A percentile compares a stretch with the other conserved stretches of the same genome.
These are phyloP conservation scores for Hydrozoanthus gracilis DNA, from an alignment of 92 coral and sea anemone species.

Conservation along the genomic window DNA sequence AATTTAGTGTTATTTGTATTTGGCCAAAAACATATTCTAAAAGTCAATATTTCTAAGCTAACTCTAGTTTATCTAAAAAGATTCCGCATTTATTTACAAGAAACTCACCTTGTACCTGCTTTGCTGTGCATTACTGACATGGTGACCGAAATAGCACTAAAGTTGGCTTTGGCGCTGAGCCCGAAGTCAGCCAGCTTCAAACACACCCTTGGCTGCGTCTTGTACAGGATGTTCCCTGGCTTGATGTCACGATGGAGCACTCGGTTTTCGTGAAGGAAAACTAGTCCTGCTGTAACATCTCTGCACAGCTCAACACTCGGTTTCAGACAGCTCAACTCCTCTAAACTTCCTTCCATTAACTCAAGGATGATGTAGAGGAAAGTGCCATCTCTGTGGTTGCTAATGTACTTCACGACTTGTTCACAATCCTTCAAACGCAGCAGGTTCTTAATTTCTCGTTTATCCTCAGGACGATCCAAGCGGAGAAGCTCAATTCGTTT, in stretches of 20 bases:
- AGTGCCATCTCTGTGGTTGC: neutral
- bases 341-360: neutral
- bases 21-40: too few relatives aligned
- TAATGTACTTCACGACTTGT: conserved; percentile 3
- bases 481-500: conserved; percentile 7
- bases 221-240: conserved; percentile 22
- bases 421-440: conserved; percentile 9
- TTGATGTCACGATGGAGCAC: conserved; percentile 41
- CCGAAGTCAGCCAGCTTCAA: conserved; percentile 37
- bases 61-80: too few relatives aligned
- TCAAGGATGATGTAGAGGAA: neutral
- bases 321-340: neutral
- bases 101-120: conserved; percentile 16
- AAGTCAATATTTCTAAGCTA: too few relatives aligned
- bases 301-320: neutral
- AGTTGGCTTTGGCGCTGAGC: neutral
- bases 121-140: neutral
- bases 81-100: too few relatives aligned
- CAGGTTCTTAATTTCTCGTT: conserved; percentile 24
- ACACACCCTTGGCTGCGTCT: neutral
- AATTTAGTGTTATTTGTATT: too few relatives aligned
- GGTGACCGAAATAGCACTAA: neutral
- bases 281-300: conserved; percentile 19
- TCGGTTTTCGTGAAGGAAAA: conserved; percentile 20
- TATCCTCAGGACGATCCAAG: conserved; percentile 21